A percentile compares a stretch with the other conserved stretches of the same genome.
These are phyloP conservation scores for Digitonthophagus gazella DNA, from an alignment of 2,888 invertebrate species.

Conservation along the genomic window DNA sequence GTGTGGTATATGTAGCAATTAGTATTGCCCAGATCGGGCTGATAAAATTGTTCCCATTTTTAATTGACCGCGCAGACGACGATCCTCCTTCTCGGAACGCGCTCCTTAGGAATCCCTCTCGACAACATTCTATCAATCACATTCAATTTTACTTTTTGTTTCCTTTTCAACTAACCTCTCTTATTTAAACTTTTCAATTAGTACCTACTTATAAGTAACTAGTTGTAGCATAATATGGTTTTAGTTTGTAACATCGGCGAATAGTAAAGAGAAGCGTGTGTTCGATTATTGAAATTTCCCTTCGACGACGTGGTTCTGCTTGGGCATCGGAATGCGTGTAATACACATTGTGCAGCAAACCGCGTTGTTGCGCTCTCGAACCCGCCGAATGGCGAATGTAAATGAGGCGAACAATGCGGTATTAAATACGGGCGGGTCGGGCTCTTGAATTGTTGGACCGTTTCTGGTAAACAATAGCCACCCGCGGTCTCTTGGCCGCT, in stretches of 20 bases:
- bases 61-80: neutral
- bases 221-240: too few species aligned
- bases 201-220: too few species aligned
- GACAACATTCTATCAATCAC: neutral
- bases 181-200: too few species aligned
- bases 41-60: constrained; percentile 18
- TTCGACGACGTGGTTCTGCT: neutral
- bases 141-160: too few species aligned
- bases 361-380: neutral
- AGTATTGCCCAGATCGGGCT: constrained; percentile 21
- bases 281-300: neutral
- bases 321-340: constrained; percentile 14
- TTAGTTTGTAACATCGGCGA: too few species aligned
- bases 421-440: constrained; percentile 12
- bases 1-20: constrained; percentile 25
- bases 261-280: neutral
- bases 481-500: constrained; percentile 11
- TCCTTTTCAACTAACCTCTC: too few species aligned
- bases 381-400: constrained; percentile 17
- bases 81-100: neutral
- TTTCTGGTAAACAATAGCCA: constrained; percentile 20
- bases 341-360: constrained; percentile 14
- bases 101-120: neutral
- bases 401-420: constrained; percentile 15
- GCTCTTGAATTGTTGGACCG: constrained; percentile 2